phyloP scores from a whole-genome alignment of 2,888 invertebrate genomes.

The Drosophila hamatofila region DNA sequence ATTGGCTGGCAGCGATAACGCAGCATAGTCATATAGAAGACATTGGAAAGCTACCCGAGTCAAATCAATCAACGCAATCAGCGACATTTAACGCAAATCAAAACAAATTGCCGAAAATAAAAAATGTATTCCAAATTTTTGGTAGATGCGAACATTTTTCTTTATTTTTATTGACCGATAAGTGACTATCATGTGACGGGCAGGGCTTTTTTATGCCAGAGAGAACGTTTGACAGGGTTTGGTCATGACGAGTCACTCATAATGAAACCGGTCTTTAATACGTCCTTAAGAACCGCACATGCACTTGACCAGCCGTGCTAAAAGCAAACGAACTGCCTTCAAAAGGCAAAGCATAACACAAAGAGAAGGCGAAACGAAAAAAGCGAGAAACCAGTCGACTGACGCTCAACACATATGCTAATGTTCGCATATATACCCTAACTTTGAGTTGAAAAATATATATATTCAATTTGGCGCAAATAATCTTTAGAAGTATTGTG shows the following conservation, averaged over 20 bases:
- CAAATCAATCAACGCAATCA: conserved; percentile 77
- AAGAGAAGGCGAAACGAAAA: conserved; percentile 35
- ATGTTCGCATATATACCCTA: conserved; percentile 30
- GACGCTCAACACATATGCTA: neutral
- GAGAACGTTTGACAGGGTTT: conserved; percentile 48
- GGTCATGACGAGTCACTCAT: conserved; percentile 34
- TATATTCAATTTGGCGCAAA: neutral
- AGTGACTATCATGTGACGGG: conserved; percentile 39
- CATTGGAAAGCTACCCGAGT: conserved; percentile 68
- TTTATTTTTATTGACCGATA: conserved; percentile 34
- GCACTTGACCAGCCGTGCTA: conserved; percentile 68
- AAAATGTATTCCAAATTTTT: conserved; percentile 13
- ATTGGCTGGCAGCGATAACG: conserved; percentile 27
- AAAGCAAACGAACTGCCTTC: conserved; percentile 76
- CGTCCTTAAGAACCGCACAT: conserved; percentile 71
- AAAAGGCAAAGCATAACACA: conserved; percentile 32
- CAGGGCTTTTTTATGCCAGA: conserved; percentile 8
- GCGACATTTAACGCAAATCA: conserved; percentile 67
- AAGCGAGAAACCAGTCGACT: conserved; percentile 11
- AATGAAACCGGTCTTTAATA: conserved; percentile 63
- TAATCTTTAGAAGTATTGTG: neutral
- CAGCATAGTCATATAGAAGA: conserved; percentile 20
- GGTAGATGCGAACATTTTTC: conserved; percentile 28
- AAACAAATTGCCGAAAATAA: conserved; percentile 61
- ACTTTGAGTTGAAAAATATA: neutral